Evolutionary conservation across 2,888 invertebrate species (phyloP), one percentile per base, ranked within the genome.

Genomic region (Tinea trinotella): DNA sequence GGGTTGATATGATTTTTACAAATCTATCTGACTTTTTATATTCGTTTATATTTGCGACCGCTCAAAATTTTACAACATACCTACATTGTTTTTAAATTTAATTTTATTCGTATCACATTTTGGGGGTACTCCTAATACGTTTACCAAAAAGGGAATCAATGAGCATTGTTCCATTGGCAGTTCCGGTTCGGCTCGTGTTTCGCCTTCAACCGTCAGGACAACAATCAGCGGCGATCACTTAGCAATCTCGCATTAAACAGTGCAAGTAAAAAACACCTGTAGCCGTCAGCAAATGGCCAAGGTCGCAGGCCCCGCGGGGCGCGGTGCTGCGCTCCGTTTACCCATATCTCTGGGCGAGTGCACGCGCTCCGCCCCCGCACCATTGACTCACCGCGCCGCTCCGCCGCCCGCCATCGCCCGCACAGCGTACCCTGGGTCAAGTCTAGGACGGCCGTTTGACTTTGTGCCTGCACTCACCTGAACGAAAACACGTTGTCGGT

Each of bases 261-360:
- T 64, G 64, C 78, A 78, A 81, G 82, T 76, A 83, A 85, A 81
- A 83, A 81, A 81, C 83, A 84, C 84, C 83, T 84, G 84, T 82
- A 83, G 77, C 76, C 79, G 81, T 76, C 76, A 76, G 79, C 67
- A 76, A 80, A 75, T 76, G 67, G 73, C 71, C 84, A 84, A 83
- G 83, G 82, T 78, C 81, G 73, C 75, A 76, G 74, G 78, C 57
- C 56, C 58, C 78, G 76, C 71, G 76, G 71, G 67, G 72, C 72
- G 72, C 70, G 74, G 54, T 13, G 76, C 74, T 62, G 74, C 81
- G 83, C 76, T 82, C 79, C 81, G 82, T 75, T 84, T 81, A 84
- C 82, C 84, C 77, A 84, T 79, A 84, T 85, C 79, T 83, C 78
- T 78, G 81, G 77, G 76, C 77, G 71, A 77, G 70, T 78, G 82